Evolutionary conservation across 1,140 invertebrate genomes (phyloP), one percentile per base, ranked within the genome.

Genomic region (Drosophila funebris): DNA sequence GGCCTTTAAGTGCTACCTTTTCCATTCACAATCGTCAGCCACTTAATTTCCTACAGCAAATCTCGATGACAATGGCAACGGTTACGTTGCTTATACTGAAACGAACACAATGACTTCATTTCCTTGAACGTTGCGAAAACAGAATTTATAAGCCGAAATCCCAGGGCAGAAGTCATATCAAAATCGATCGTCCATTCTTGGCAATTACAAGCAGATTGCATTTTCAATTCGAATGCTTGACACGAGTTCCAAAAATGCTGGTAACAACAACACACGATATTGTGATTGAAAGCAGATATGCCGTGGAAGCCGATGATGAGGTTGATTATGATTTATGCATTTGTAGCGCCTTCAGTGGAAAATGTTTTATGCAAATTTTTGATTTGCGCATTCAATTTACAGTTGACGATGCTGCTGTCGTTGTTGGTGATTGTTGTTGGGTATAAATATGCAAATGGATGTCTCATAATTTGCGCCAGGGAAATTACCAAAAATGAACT

Each of bases 401-500:
- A 50, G 41, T 56, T 48, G 41, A 39, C 22, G 56, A 48, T 27
- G 48, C 29, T 44, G 37, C 8, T n/a, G 16, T 20, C 11, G 43
- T 31, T 60, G 29, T 71, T 79, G 67, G 74, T 75, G 58, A 54
- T 71, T 33, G 44, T 46, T 72, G 37, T 39, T 53, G 20, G 41
- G 27, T 61, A 58, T 11, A 67, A 62, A 57, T 85, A 84, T 84
- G 81, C 68, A 81, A 84, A 84, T 66, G 27, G 70, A 56, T 46
- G 69, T 29, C 73, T 69, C 76, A 80, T 83, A 80, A 83, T 85
- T 85, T 76, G 76, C 54, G 46, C 41, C 53, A 56, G 60, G 81
- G 80, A 85, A 80, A 84, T 84, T 69, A 76, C 73, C 73, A 80
- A 85, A 84, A 76, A 69, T 84, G 81, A 80, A 85, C 67, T 58